Evolutionary conservation across 2,113 vertebrate species (phyloP).

Genomic region (Equus quagga): DNA sequence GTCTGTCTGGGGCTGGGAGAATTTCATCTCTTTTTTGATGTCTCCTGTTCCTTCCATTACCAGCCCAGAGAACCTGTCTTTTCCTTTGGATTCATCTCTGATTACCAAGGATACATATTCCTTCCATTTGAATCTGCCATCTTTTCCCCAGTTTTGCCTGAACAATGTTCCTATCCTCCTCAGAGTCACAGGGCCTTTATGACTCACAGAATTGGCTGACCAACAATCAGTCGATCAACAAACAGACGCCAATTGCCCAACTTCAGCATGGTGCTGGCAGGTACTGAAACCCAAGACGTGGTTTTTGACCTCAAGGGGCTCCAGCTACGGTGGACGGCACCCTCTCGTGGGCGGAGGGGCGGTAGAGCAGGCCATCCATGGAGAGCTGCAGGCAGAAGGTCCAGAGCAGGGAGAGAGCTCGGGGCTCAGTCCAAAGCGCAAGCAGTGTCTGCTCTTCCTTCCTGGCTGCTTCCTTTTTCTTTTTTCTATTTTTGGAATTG

Average conservation of each 20-base stretch:
- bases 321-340: background rate
- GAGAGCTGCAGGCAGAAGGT: fast-evolving
- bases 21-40: fast-evolving
- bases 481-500: background rate
- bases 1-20: background rate
- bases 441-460: background rate
- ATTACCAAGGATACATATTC: background rate
- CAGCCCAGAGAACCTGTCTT: too few species aligned
- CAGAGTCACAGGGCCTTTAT: fast-evolving
- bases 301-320: background rate
- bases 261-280: fast-evolving
- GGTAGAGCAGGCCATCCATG: too few species aligned
- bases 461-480: background rate
- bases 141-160: too few species aligned
- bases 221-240: background rate
- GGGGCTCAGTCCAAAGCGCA: fast-evolving
- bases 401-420: fast-evolving
- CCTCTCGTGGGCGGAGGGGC: too few species aligned
- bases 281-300: too few species aligned
- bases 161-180: background rate
- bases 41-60: background rate
- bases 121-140: background rate
- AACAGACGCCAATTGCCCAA: background rate
- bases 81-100: too few species aligned
- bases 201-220: background rate